phyloP scores from a whole-genome alignment of 2,888 invertebrate species.

The Drosophila formosana region DNA sequence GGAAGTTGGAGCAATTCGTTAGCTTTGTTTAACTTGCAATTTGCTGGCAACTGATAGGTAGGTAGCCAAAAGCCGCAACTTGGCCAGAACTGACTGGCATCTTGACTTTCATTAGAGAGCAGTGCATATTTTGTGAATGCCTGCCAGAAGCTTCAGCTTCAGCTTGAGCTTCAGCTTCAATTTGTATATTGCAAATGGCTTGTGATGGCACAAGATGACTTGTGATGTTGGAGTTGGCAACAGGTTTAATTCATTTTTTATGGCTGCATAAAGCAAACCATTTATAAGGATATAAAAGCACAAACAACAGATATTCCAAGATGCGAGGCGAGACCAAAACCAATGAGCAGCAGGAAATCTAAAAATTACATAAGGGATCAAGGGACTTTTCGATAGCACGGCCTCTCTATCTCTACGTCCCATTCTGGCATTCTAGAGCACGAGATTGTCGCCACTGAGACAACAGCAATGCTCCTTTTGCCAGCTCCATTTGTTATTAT shows the following conservation, averaged over 20 bases:
- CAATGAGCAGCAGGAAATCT: conserved; percentile 75
- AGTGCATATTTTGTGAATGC: conserved; percentile 48
- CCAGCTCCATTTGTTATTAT: conserved; percentile 74
- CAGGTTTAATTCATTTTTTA: conserved; percentile 74
- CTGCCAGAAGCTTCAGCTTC: conserved; percentile 21
- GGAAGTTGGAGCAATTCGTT: conserved; percentile 57
- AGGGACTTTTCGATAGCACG: conserved; percentile 74
- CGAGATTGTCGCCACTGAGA: conserved; percentile 40
- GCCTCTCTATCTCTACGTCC: conserved; percentile 22
- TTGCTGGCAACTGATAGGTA: conserved; percentile 76
- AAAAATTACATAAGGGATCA: conserved; percentile 85
- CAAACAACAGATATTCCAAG: conserved; percentile 24
- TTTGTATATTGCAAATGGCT: conserved; percentile 52
- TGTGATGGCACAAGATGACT: conserved; percentile 16
- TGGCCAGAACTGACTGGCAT: conserved; percentile 61
- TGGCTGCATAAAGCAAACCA: conserved; percentile 54
- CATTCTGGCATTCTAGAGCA: too few relatives aligned
- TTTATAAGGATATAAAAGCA: conserved; percentile 52
- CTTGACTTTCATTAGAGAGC: conserved; percentile 68
- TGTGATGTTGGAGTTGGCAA: conserved; percentile 46
- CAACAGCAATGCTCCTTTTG: conserved; percentile 39
- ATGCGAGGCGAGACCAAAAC: conserved; percentile 23
- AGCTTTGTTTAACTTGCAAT: conserved; percentile 79
- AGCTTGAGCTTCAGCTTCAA: conserved; percentile 42
- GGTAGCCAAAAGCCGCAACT: conserved; percentile 53